Conservation (phyloP, 2,113 vertebrate genomes). For the Chamaea fasciata region DNA sequence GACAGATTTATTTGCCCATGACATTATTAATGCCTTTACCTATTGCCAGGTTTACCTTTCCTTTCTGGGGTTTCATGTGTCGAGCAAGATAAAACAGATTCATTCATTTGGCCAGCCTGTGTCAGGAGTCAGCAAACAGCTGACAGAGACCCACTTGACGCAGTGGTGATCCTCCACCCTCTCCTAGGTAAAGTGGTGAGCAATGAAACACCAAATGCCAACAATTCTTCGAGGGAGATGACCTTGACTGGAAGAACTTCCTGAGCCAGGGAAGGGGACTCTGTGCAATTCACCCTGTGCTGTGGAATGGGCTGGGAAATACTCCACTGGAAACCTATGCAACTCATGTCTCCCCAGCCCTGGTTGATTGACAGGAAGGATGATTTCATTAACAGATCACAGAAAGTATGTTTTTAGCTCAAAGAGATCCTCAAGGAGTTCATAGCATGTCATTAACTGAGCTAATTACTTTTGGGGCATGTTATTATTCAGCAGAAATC, state of each 20-base stretch:
- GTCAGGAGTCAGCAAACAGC: neutral
- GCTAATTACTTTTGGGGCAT: neutral
- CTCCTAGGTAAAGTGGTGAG: neutral
- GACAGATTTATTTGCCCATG: neutral
- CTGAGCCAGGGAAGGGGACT: neutral
- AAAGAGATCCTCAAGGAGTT: neutral
- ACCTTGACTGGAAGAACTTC: neutral
- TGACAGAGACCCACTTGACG: neutral
- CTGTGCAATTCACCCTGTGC: neutral
- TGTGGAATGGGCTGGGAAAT: neutral
- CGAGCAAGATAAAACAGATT: neutral
- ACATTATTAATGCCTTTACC: neutral
- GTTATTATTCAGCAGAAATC: neutral
- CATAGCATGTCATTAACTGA: neutral
- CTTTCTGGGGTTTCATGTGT: neutral
- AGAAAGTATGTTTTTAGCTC: neutral
- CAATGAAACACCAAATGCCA: neutral
- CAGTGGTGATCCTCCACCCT: fast-evolving
- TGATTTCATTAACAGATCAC: neutral
- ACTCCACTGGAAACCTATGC: neutral
- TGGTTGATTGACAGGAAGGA: neutral
- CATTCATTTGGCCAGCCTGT: neutral
- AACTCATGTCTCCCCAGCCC: neutral
- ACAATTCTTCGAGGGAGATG: fast-evolving
- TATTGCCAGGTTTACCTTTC: neutral